Base-by-base conservation (phyloP, 92 coral and sea anemone species). In the Scolanthus callimorphus region DNA sequence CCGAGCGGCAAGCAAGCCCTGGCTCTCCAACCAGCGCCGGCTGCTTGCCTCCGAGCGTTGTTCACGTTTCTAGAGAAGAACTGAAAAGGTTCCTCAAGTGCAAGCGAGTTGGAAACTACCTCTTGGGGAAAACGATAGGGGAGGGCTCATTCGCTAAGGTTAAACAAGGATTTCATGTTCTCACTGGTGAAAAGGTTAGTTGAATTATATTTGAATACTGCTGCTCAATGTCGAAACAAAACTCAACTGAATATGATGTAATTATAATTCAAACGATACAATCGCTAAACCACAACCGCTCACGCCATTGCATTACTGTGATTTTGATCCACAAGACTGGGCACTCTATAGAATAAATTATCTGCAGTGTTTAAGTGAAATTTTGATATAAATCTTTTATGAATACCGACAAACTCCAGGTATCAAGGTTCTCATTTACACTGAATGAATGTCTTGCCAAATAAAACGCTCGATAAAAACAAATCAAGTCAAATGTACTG, bases 101-200 rank as follows among this genome's bases (percentile, higher is more conserved):
- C 49, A 92, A 92, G 58, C 81, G 98, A 17, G 85, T 92, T 22
- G 98, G 98, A 3, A 92, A 89, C 54, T 92, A 88, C 56, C 78
- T 92, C 13, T 81, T 92, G 2, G 96, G 98, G 1, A 89, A 89
- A 39, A 92, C 96, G 15, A 81, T 89, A 26, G 98, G 98, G 0
- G 96, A 90, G 61, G 98, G 98, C 8, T 92, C 98, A 0, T 92
- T 92, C 39, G 98, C 98, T 17, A 82, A 85, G 51, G 98, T 92
- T 27, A 92, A 92, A 48, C 96, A 92, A 67, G 98, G 96, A 26
- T 79, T 92, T 73, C 98, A 92, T 55, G 91, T 92, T 24, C 53
- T 92, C 17, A 88, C 98, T 1, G 98, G 98, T 29, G 98, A 88
- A 62, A 88, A 84, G 98, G 98, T 92, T 64, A 11, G 83, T 49